Evolutionary conservation across 2,888 invertebrate genomes (phyloP).

Genomic region (Mythimna ferrago): DNA sequence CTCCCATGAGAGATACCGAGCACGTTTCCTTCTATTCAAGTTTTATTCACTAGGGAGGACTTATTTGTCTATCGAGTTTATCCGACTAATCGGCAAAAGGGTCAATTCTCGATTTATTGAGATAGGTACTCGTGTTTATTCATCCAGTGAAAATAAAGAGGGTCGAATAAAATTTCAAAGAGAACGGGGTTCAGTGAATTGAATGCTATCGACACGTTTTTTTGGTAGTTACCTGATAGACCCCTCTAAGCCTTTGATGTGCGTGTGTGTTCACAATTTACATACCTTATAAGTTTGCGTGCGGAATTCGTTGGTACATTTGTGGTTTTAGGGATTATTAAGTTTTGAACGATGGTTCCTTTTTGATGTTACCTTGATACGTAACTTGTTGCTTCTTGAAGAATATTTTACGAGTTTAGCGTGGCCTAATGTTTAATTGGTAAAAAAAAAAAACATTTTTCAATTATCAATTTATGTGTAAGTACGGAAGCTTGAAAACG

Average conservation of each 20-base stretch:
- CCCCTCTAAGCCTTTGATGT: slow-evolving; percentile 42
- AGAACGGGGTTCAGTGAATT: slow-evolving; percentile 32
- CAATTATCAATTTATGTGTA: too few relatives aligned
- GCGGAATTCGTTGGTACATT: slow-evolving; percentile 17
- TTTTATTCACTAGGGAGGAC: slow-evolving; percentile 33
- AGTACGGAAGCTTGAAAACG: too few relatives aligned
- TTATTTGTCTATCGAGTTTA: slow-evolving; percentile 69
- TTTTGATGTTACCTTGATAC: slow-evolving; percentile 2
- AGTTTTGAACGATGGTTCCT: slow-evolving; percentile 6
- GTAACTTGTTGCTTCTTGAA: background rate
- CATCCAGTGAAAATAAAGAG: slow-evolving; percentile 57
- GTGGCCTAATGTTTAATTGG: too few relatives aligned
- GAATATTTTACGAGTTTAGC: too few relatives aligned
- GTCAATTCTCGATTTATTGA: slow-evolving; percentile 70
- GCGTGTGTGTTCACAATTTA: slow-evolving; percentile 29
- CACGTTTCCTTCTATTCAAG: slow-evolving; percentile 38
- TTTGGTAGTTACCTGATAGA: slow-evolving; percentile 28
- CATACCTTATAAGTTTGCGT: slow-evolving; percentile 20
- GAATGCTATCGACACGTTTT: slow-evolving; percentile 46
- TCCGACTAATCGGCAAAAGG: slow-evolving; percentile 70
- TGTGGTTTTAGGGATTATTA: slow-evolving; percentile 10
- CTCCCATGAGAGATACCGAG: slow-evolving; percentile 32
- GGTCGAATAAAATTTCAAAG: slow-evolving; percentile 62
- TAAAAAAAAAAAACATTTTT: too few relatives aligned
- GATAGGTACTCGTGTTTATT: slow-evolving; percentile 67